Percentiles rank a stretch among this genome's conserved stretches.
These are phyloP conservation scores for Fragum sueziense DNA, from an alignment of 2,888 invertebrate genomes.

Conservation along the genomic window DNA sequence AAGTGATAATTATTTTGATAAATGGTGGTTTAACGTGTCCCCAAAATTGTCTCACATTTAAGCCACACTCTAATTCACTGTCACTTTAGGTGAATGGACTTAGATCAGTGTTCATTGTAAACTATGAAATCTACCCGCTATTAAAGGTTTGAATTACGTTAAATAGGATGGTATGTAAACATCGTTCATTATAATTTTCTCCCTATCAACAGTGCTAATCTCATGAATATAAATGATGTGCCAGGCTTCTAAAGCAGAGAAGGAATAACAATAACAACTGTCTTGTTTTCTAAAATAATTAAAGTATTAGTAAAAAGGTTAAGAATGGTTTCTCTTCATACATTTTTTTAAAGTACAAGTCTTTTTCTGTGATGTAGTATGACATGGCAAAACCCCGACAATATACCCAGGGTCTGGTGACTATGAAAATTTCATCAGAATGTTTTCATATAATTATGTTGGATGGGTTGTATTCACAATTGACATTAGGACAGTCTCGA, in stretches of 20 bases:
- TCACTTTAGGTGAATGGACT: slow-evolving; percentile 37
- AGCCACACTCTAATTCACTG: slow-evolving; percentile 34
- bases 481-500: too few species aligned
- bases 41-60: slow-evolving; percentile 30
- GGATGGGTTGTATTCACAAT: too few species aligned
- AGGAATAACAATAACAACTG: too few species aligned
- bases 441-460: too few species aligned
- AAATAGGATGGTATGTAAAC: slow-evolving; percentile 45
- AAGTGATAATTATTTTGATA: slow-evolving; percentile 40
- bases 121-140: slow-evolving; percentile 30
- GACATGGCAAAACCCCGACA: too few species aligned
- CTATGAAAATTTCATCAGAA: too few species aligned
- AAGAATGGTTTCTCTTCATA: too few species aligned
- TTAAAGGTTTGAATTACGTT: slow-evolving; percentile 46
- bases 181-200: slow-evolving; percentile 52
- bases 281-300: too few species aligned
- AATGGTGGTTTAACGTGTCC: slow-evolving; percentile 35
- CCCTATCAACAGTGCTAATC: slow-evolving; percentile 49
- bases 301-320: too few species aligned
- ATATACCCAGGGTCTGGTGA: too few species aligned
- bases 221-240: slow-evolving; percentile 65
- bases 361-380: too few species aligned
- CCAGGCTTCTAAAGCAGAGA: slow-evolving; percentile 50
- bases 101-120: slow-evolving; percentile 16
- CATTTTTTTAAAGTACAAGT: too few species aligned